Conservation (phyloP, 1,140 invertebrate species). For the Plutomurus gul region DNA sequence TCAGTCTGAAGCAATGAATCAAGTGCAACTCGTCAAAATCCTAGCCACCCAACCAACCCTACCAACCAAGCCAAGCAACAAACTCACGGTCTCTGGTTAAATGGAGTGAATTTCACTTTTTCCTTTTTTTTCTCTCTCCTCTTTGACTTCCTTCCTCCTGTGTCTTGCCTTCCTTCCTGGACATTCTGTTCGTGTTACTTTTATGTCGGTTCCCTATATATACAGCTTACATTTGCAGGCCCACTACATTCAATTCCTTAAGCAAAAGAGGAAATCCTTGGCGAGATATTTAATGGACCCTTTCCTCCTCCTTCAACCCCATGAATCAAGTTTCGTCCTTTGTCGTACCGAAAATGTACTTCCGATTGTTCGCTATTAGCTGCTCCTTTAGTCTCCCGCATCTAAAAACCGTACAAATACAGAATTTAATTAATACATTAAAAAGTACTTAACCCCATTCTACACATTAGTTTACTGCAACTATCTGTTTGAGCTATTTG, state of each 20-base stretch:
- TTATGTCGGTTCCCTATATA: neutral
- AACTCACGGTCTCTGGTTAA: neutral
- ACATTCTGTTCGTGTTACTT: neutral
- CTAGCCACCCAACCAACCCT: neutral
- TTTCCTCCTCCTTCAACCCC: neutral
- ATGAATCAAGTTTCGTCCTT: constrained; percentile 21
- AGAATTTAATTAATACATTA: neutral
- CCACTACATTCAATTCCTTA: neutral
- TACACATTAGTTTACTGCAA: too few relatives aligned
- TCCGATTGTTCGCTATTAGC: constrained; percentile 19
- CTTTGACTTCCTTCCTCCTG: constrained; percentile 13
- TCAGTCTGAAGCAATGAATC: neutral
- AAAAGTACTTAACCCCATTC: too few relatives aligned
- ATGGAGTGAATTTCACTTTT: constrained; percentile 27
- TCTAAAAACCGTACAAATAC: neutral
- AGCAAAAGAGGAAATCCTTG: neutral
- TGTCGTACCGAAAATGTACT: neutral
- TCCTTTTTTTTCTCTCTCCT: constrained; percentile 7
- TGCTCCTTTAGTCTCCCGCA: neutral
- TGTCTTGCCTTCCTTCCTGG: constrained; percentile 22
- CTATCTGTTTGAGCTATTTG: too few relatives aligned
- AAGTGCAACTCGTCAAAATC: neutral
- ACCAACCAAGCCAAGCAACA: neutral
- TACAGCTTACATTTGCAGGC: neutral
- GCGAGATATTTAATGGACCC: constrained; percentile 23